Base-by-base conservation (phyloP, 2,888 invertebrate genomes). In the Thelaira solivaga region DNA sequence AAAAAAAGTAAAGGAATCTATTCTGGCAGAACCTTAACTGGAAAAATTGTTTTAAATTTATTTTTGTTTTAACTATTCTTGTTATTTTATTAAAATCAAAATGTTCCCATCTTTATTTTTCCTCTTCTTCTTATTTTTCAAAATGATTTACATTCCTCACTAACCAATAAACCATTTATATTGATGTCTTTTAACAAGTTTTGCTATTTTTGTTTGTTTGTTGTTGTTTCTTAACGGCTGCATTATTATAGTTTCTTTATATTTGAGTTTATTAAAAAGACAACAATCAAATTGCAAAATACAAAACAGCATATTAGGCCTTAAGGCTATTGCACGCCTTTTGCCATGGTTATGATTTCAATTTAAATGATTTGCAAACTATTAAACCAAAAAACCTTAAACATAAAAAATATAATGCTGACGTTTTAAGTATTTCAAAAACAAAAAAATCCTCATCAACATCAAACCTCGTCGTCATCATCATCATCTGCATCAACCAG, bases 261-360 rank as follows among this genome's bases (percentile, higher is more conserved):
- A 57, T 76, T 72, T 67, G 6, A 57, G 68, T 73, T 73, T 78
- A 78, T 78, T 69, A 78, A 78, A 78, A 65, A 68, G 68, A 74
- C 74, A 78, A 74, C 64, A 69, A 74, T 71, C 71, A 65, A 71
- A 71, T 71, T 76, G 69, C 69, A 72, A 61, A 61, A 78, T 62
- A 64, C 49, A 68, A 69, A 64, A 64, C 45, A 64, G 53, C 62
- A 73, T 69, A 61, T 68, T 26, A 68, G 69, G 55, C 31, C 78
- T 74, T 78, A 41, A 69, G 78, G 78, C 78, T 59, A 65, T 74
- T 78, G 78, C 78, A 78, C 78, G 78, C 78, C 78, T 78, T 77
- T 67, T 77, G 68, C 62, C 62, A 78, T 74, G 69, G 74, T 74
- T 78, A 78, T 78, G 78, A 78, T 78, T 78, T 78, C 78, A 78